phyloP scores from a whole-genome alignment of 2,888 invertebrate genomes.

The Druceiella hillmani region DNA sequence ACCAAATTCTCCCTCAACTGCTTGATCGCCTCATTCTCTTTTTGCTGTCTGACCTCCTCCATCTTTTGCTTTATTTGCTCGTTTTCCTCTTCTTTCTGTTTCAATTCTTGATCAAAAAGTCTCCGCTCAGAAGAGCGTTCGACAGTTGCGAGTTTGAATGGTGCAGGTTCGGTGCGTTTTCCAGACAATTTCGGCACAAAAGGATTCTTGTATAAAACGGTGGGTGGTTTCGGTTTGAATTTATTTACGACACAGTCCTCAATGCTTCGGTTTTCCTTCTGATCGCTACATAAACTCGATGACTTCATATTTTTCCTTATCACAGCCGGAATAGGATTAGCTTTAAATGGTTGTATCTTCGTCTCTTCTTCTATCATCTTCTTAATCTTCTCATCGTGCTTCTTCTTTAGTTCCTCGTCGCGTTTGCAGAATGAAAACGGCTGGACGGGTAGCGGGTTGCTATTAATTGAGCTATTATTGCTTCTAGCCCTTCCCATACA shows the following conservation, averaged over 20 bases:
- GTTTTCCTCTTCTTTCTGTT: conserved; percentile 48
- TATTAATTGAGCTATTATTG: too few relatives aligned
- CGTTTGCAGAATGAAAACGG: conserved; percentile 69
- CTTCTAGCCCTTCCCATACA: too few relatives aligned
- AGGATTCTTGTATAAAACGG: conserved; percentile 58
- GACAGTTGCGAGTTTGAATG: conserved; percentile 60
- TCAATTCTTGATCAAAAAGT: conserved; percentile 52
- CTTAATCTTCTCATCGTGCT: conserved; percentile 57
- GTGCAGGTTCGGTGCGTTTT: conserved; percentile 39
- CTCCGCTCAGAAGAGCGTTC: conserved; percentile 57
- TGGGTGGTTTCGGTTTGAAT: conserved; percentile 60
- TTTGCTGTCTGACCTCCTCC: conserved; percentile 28
- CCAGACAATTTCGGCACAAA: conserved; percentile 55
- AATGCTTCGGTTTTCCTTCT: conserved; percentile 36
- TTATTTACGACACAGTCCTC: conserved; percentile 21
- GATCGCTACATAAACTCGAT: conserved; percentile 32
- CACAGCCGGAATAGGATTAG: conserved; percentile 58
- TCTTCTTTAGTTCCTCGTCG: conserved; percentile 50
- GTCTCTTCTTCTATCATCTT: conserved; percentile 53
- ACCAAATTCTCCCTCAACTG: conserved; percentile 53
- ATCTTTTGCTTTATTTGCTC: conserved; percentile 37
- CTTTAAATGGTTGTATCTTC: conserved; percentile 61
- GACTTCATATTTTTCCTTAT: conserved; percentile 40
- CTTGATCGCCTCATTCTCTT: conserved; percentile 47
- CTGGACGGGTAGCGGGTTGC: conserved; percentile 25